Base-by-base conservation (phyloP, 2,797 vertebrate genomes). In the Gobionotothen gibberifrons region DNA sequence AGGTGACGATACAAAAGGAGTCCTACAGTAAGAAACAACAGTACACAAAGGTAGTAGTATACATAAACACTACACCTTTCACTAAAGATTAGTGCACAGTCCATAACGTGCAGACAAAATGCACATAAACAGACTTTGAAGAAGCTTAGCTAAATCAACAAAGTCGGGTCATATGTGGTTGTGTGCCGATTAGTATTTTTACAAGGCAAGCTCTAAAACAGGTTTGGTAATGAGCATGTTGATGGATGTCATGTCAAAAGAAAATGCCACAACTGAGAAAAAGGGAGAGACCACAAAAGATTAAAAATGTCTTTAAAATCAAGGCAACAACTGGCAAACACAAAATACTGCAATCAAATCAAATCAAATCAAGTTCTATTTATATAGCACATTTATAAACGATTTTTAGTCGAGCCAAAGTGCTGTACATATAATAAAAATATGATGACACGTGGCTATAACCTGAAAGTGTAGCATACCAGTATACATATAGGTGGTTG, bases 131-230 rank as follows among this genome's bases (percentile, higher is more conserved):
- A 64, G 14, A 55, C 43, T 64, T 39, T 53, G 14, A 54, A 36
- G 12, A 19, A 40, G 68, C 53, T 63, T 11, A 13, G 29, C 26
- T n/a, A 40, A 49, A 40, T 32, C 14, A 53, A 53, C 14, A 55
- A 52, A 43, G n/a, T 11, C 29, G 7, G 16, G 32, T 71, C 5
- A 40, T 53, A 64, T 69, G 21, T 76, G 43, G 40, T 40, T 39
- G 14, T 1, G 3, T 43, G 57, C 8, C 39, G 72, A 57, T 58
- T 42, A 73, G 47, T n/a, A 54, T 36, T 43, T 5, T 69, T 48
- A 61, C 63, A n/a, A 69, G 32, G 61, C 63, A n/a, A 69, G 32
- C 29, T 17, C 13, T 61, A 21, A 61, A 71, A 77, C 52, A 26
- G 43, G 43, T 56, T 65, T 13, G 22, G 51, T 55, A 57, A 49